phyloP scores from a whole-genome alignment of 2,888 invertebrate species.

The Macrosoma leucophasiata region DNA sequence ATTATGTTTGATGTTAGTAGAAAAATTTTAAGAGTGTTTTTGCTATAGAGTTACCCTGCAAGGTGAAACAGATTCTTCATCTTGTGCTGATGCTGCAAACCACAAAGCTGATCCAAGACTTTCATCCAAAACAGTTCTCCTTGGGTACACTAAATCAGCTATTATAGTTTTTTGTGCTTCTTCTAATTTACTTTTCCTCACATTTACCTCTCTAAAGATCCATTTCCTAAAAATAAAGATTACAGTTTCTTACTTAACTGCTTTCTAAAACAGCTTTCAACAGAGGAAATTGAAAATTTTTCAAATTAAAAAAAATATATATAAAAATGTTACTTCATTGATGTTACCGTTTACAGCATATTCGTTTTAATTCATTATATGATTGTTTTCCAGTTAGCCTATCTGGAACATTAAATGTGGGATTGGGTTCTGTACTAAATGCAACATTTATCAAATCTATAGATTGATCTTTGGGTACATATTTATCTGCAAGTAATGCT shows the following conservation, averaged over 20 bases:
- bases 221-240: constrained; percentile 76
- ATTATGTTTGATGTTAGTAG: no score
- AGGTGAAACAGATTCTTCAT: constrained; percentile 70
- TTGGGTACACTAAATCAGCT: constrained; percentile 88
- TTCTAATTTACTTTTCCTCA: constrained; percentile 79
- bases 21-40: no score
- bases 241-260: no score
- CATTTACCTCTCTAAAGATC: constrained; percentile 89
- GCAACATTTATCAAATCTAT: constrained; percentile 98
- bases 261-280: no score
- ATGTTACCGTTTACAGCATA: constrained; percentile 78
- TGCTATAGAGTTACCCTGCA: constrained; percentile 82
- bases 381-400: constrained; percentile 85
- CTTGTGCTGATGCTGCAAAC: constrained; percentile 92
- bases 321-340: background rate
- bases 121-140: constrained; percentile 93
- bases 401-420: constrained; percentile 86
- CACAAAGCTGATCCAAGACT: constrained; percentile 96
- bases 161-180: constrained; percentile 75
- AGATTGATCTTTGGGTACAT: constrained; percentile 76
- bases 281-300: no score
- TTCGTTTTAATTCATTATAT: constrained; percentile 77
- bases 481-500: constrained; percentile 85
- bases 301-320: no score
- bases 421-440: constrained; percentile 77